Base-by-base conservation (phyloP, 2,797 vertebrate species). In the Pachyuromys duprasi region DNA sequence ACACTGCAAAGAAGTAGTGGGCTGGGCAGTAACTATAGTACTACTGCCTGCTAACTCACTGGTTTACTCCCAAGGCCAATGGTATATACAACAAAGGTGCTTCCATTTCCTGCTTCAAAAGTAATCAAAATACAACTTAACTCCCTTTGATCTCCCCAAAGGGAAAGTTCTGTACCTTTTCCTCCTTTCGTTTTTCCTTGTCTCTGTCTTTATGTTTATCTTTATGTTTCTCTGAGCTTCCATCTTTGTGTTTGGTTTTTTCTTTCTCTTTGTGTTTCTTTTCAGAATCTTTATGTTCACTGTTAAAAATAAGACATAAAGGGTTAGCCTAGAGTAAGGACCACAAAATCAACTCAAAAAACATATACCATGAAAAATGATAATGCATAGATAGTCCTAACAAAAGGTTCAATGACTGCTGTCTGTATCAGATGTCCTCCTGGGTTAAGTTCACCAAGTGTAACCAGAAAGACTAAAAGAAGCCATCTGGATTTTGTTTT, bases 221-320 rank as follows among this genome's bases (percentile, higher is more conserved):
- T 98, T 99, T 99, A 97, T 99, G 99, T 98, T 99, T 99, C 97
- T 99, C 99, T 98, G 99, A 99, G 98, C 99, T 99, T 98, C 99
- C 98, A 98, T 99, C 98, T 98, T 98, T 99, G 96, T 99, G 98
- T 98, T 99, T 99, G 96, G 99, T 99, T 98, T 99, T 99, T 97
- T 99, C 98, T 97, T 98, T 99, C 94, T 99, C 99, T 99, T 99
- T 99, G 98, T 99, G 99, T 99, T 99, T 99, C 98, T 99, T 99
- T 98, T 99, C 99, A 97, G 99, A 99, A 97, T 99, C 99, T 99
- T 99, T 99, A 98, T 99, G 99, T 98, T 99, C 99, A 88, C 99
- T 99, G 98, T 74, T 96, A 98, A 97, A 98, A 98, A 97, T 70
- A 97, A 92, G 93, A 97, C 72, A 96, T 49, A 95, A 94, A 94